Conservation (phyloP, 2,113 vertebrate species). For the Passer domesticus region DNA sequence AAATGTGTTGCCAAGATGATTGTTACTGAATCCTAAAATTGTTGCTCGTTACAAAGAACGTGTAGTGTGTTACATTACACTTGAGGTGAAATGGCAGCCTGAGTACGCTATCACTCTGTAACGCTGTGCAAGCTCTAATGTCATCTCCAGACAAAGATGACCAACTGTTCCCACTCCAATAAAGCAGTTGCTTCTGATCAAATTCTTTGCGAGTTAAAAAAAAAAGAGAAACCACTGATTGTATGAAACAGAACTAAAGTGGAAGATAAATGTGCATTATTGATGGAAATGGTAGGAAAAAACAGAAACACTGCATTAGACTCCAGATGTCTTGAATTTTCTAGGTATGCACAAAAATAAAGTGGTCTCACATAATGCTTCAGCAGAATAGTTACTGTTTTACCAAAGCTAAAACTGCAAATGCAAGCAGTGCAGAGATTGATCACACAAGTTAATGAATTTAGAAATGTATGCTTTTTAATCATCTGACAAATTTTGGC, state of each 20-base stretch:
- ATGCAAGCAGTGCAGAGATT: neutral
- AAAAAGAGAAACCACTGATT: neutral
- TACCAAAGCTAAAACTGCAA: neutral
- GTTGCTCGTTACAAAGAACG: neutral
- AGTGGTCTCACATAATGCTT: neutral
- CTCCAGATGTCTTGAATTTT: slow-evolving; percentile 29
- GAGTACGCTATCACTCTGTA: neutral
- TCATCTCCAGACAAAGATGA: neutral
- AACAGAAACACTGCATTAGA: neutral
- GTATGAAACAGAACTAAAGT: neutral
- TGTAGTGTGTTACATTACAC: neutral
- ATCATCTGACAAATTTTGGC: neutral
- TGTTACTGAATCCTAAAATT: slow-evolving; percentile 22
- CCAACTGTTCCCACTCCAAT: neutral
- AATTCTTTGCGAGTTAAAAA: neutral
- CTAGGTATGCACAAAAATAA: neutral
- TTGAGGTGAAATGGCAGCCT: slow-evolving; percentile 21
- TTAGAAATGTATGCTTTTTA: neutral
- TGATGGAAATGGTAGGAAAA: neutral
- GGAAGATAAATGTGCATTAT: neutral
- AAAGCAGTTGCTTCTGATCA: neutral
- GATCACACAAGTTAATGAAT: neutral
- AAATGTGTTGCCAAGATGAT: slow-evolving; percentile 34
- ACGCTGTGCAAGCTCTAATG: neutral
- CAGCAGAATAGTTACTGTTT: neutral